Percentiles rank a stretch among this genome's conserved stretches.
Evolutionary conservation across 2,113 vertebrate species (phyloP).

Genomic region (Protobothrops flavoviridis): DNA sequence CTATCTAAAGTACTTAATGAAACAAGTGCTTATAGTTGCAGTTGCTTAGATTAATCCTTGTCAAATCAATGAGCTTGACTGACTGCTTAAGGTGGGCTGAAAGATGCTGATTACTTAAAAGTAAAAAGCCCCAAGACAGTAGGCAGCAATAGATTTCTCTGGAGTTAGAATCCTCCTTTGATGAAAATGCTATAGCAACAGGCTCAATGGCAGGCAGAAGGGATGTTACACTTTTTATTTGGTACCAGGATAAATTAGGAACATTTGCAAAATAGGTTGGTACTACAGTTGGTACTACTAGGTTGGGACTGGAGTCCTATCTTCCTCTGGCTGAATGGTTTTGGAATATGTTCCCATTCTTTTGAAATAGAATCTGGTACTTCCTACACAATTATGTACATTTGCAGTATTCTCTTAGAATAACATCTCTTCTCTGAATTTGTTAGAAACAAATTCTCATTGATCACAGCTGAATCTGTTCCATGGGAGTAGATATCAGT

Average conservation of each 20-base stretch:
- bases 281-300: not conserved
- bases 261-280: not conserved
- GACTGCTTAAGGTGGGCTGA: not conserved
- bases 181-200: not conserved
- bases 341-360: not conserved
- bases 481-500: not conserved
- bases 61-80: not conserved
- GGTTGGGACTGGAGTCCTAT: not conserved
- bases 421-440: not conserved
- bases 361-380: conserved; percentile 16
- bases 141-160: not conserved
- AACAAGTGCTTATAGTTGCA: not conserved
- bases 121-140: not conserved
- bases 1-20: not conserved
- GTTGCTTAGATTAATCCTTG: not conserved
- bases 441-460: not conserved
- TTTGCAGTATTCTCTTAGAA: not conserved
- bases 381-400: not conserved
- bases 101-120: not conserved
- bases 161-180: not conserved
- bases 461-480: not conserved
- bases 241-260: not conserved
- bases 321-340: not conserved
- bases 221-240: not conserved
- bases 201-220: not conserved